Evolutionary conservation across 2,113 vertebrate species (phyloP).

Genomic region (Notiomystis cincta): DNA sequence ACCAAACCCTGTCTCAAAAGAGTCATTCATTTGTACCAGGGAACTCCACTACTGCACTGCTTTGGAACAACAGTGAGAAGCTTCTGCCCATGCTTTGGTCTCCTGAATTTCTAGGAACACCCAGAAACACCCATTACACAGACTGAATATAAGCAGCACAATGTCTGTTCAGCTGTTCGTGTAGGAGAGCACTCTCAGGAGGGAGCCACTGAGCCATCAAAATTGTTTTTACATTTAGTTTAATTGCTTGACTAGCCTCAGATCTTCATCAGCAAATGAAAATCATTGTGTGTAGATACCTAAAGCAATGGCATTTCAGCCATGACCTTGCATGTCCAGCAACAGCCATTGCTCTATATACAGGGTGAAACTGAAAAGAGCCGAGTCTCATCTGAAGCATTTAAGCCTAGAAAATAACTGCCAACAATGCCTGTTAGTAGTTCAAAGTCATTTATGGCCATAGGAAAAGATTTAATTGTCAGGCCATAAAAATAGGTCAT

Average conservation of each 20-base stretch:
- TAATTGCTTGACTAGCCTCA: background rate
- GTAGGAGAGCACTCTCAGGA: background rate
- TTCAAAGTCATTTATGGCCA: background rate
- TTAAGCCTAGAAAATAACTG: background rate
- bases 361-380: background rate
- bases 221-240: background rate
- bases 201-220: background rate
- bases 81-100: background rate
- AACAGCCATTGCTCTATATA: background rate
- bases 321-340: background rate
- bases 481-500: background rate
- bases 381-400: background rate
- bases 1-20: background rate
- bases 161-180: background rate
- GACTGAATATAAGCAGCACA: background rate
- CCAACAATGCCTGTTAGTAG: background rate
- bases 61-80: background rate
- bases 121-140: background rate
- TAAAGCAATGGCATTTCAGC: background rate
- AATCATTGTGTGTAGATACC: background rate
- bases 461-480: background rate
- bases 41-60: background rate
- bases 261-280: background rate
- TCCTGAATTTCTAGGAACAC: background rate
- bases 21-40: background rate